phyloP scores from a whole-genome alignment of 1,140 invertebrate genomes.

The Scaptomyza montana region DNA sequence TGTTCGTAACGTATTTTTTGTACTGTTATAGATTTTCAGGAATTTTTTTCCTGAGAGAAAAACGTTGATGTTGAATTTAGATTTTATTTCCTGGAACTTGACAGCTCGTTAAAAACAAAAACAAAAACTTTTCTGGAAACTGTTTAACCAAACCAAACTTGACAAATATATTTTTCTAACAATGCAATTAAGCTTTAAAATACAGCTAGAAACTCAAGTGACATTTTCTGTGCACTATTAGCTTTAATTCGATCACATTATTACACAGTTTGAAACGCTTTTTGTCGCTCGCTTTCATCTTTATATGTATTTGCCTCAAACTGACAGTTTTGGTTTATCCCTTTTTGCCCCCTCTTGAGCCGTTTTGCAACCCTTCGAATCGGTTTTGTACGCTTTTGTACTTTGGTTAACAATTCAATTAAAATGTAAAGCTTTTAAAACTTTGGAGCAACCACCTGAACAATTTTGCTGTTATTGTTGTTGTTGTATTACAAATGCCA shows the following conservation, averaged over 20 bases:
- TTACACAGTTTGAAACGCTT: background rate
- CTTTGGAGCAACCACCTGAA: conserved; percentile 20
- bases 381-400: conserved; percentile 1
- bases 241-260: background rate
- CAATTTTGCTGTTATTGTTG: background rate
- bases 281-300: background rate
- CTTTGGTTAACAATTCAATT: conserved; percentile 21
- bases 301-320: background rate
- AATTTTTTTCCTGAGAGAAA: too few relatives aligned
- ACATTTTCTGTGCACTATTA: background rate
- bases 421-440: conserved; percentile 16
- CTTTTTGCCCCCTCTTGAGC: background rate
- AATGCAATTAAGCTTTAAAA: too few relatives aligned
- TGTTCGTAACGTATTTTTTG: too few relatives aligned
- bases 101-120: too few relatives aligned
- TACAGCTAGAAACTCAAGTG: background rate
- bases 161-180: too few relatives aligned
- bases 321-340: background rate
- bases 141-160: too few relatives aligned
- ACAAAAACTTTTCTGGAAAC: too few relatives aligned
- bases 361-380: conserved; percentile 1
- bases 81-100: too few relatives aligned
- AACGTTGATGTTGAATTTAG: too few relatives aligned
- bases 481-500: conserved; percentile 17
- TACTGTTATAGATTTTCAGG: too few relatives aligned